Evolutionary conservation across 2,888 invertebrate genomes (phyloP).

Genomic region (Euclidia mi): DNA sequence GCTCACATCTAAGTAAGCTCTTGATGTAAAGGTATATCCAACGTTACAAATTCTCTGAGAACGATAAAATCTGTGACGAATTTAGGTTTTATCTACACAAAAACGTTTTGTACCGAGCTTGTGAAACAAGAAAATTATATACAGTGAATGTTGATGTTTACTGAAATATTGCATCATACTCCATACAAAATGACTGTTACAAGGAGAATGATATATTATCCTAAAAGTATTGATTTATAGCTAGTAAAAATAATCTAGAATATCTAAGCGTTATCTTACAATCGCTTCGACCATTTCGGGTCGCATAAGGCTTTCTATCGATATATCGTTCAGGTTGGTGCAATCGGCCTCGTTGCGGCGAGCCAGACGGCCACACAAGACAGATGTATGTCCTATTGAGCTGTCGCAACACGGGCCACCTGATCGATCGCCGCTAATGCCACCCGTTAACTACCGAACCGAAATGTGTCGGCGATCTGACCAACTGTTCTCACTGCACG

Average conservation of each 20-base stretch:
- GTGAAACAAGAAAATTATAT: too few species aligned
- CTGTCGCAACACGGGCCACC: slow-evolving; percentile 72
- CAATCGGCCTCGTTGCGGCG: slow-evolving; percentile 63
- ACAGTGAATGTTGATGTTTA: too few species aligned
- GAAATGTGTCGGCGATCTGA: slow-evolving; percentile 34
- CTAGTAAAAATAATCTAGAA: background rate
- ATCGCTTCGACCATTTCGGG: slow-evolving; percentile 26
- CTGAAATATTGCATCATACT: too few species aligned
- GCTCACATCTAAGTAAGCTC: too few species aligned
- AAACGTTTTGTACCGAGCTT: too few species aligned
- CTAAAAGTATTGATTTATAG: background rate
- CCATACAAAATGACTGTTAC: too few species aligned
- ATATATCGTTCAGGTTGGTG: slow-evolving; percentile 46
- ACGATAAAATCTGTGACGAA: too few species aligned
- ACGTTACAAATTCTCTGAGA: too few species aligned
- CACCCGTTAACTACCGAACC: slow-evolving; percentile 55
- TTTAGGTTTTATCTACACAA: too few species aligned
- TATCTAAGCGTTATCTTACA: slow-evolving; percentile 11
- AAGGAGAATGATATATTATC: too few species aligned
- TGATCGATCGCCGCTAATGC: slow-evolving; percentile 67
- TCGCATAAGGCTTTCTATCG: slow-evolving; percentile 38
- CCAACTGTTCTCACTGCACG: slow-evolving; percentile 7
- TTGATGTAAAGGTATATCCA: too few species aligned
- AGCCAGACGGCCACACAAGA: slow-evolving; percentile 62
- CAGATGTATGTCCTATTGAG: slow-evolving; percentile 77